Evolutionary conservation across 2,797 vertebrate genomes (phyloP), one percentile per base, ranked within the genome.

Genomic region (Sternotherus odoratus): DNA sequence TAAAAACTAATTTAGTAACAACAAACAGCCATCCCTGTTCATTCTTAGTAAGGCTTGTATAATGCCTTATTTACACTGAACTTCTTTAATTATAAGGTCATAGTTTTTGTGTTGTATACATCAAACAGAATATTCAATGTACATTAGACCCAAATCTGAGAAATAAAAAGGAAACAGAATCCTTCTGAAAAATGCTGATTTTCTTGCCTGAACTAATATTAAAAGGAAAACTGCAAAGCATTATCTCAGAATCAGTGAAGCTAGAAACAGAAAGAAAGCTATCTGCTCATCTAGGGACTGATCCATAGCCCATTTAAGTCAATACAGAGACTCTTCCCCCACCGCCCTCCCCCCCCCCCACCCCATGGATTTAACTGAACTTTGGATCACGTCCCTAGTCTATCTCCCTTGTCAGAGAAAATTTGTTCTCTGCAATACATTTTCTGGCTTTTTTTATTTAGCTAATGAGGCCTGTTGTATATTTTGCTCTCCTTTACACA

Each of bases 91-190:
- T 93, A 87, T 72, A 90, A 89, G 90, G 88, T 93, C 90, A 89
- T 0, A 4, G 46, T 81, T 95, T 92, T 93, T 88, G 39, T 91
- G 82, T 90, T 85, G 17, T 60, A 82, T 50, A 86, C 46, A 90
- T 96, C 94, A 93, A 94, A 94, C 60, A 87, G 94, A 95, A 96
- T 95, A 92, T 91, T 96, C 83, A 93, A 87, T 95, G 94, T 93
- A 79, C 79, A 90, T 94, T 88, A 92, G 87, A 91, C 43, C 48
- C 9, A 56, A 11, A 91, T 94, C 43, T 91, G 54, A 30, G 43
- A 91, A 90, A 95, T 69, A 94, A 94, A 23, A 3, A 85, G 0
- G 2, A 91, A 94, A 93, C 69, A 89, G 87, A 89, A 89, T 54
- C 6, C 51, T 79, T 87, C 30, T 83, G 19, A 24, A 78, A 85